These are phyloP conservation scores for Otis tarda DNA, from an alignment of 2,113 vertebrate genomes.

Conservation along the genomic window DNA sequence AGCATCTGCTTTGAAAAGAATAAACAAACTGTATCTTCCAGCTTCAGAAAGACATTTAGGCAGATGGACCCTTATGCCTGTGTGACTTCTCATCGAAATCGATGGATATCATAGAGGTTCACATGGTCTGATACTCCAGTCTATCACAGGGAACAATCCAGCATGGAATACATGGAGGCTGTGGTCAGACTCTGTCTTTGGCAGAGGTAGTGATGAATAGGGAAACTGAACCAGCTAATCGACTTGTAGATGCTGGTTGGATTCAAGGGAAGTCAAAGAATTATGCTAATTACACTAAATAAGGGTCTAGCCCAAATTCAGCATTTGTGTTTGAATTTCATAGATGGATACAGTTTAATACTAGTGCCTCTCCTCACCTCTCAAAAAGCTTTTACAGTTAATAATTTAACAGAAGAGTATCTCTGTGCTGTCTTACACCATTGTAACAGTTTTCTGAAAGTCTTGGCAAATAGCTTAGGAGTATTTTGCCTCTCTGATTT, in stretches of 20 bases:
- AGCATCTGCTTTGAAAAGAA: not conserved
- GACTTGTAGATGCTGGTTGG: not conserved
- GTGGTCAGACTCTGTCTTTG: not conserved
- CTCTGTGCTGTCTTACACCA: not conserved
- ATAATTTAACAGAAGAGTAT: not conserved
- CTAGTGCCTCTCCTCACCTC: not conserved
- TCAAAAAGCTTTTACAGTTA: not conserved
- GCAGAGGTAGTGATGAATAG: not conserved
- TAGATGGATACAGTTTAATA: not conserved
- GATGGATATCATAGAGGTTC: not conserved
- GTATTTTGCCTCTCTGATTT: not conserved
- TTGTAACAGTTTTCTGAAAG: not conserved
- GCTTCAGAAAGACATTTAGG: not conserved
- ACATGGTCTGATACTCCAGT: not conserved
- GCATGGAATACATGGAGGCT: not conserved
- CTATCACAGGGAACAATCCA: not conserved
- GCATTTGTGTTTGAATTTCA: not conserved
- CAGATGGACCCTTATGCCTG: not conserved
- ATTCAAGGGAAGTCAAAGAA: not conserved
- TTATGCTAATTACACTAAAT: not conserved
- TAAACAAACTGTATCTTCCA: not conserved
- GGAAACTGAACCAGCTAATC: not conserved
- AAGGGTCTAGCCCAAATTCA: not conserved
- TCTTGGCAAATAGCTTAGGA: not conserved
- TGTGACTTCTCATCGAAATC: not conserved